Evolutionary conservation across 2,797 vertebrate genomes (phyloP).

Genomic region (Sparidentex hasta): DNA sequence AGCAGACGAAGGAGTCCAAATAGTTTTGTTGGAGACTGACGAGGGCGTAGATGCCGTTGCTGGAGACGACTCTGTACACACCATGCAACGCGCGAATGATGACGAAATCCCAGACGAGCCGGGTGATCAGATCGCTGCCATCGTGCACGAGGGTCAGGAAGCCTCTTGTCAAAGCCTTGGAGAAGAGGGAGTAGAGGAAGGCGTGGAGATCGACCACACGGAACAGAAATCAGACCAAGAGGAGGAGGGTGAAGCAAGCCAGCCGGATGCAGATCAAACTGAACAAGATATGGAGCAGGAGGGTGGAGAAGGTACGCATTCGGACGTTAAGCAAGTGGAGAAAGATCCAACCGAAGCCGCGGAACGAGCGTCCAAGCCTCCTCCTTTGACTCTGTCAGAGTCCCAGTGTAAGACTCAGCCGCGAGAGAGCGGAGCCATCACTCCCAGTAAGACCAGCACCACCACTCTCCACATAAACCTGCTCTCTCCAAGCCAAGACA

Average conservation of each 20-base stretch:
- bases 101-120: neutral
- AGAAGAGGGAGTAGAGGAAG: slow-evolving; percentile 28
- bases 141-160: slow-evolving; percentile 2
- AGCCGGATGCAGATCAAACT: slow-evolving; percentile 1
- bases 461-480: slow-evolving; percentile 58
- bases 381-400: slow-evolving; percentile 28
- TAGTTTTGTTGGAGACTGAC: slow-evolving; percentile 1
- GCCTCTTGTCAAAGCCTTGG: neutral
- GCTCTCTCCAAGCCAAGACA: slow-evolving; percentile 64
- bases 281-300: slow-evolving; percentile 12
- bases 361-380: slow-evolving; percentile 20
- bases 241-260: neutral
- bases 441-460: slow-evolving; percentile 45
- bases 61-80: neutral
- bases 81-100: neutral
- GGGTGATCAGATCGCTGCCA: neutral
- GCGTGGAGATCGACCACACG: neutral
- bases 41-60: slow-evolving; percentile 14
- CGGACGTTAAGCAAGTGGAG: neutral
- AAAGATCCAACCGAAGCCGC: slow-evolving; percentile 29
- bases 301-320: neutral
- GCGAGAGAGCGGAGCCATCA: slow-evolving; percentile 16
- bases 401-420: neutral
- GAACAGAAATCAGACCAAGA: neutral
- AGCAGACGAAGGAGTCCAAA: neutral